Evolutionary conservation across 2,888 invertebrate genomes (phyloP), one percentile per base, ranked within the genome.

Genomic region (Nephrotoma appendiculata): DNA sequence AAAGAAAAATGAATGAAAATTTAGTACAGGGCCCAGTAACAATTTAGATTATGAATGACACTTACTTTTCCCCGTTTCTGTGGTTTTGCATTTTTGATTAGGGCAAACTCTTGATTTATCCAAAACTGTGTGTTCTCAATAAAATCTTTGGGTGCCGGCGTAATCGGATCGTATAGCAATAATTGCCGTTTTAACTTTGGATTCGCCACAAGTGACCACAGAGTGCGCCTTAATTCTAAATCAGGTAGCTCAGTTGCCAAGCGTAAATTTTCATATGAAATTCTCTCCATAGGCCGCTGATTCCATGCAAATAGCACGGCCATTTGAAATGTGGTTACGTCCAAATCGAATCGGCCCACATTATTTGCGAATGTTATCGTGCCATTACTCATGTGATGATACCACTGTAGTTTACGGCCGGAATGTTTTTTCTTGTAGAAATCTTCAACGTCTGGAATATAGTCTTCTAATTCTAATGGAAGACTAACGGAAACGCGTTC

Each of bases 321-420:
- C 99, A 99, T 99, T 95, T 99, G 99, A 92, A 99, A 99, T 42
- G 99, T 99, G 12, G 99, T 99, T 6, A 99, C 99, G 91, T 99
- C 99, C 89, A 99, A 93, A 92, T 99, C 99, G 92, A 97, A 99
- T 89, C 97, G 95, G 0, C 98, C 99, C 87, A 97, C 95, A 89
- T 95, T 94, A 91, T 98, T 99, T 0, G 95, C 94, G 92, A 99
- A 99, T 41, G 98, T 98, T 89, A 99, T 98, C 88, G 98, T 98
- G 89, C 99, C 99, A 92, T 99, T 99, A 88, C 99, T 98, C 99
- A 99, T 99, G 90, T 99, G 98, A 92, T 99, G 99, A 92, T 99
- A 96, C 99, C 99, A 99, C 92, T 98, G 98, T 87, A 99, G 93
- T 91, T 99, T 99, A 87, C 99, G 94, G 7, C 99, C 99, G 89